Base-by-base conservation (phyloP, 2,888 invertebrate genomes). In the Drosophila mercatorum region DNA sequence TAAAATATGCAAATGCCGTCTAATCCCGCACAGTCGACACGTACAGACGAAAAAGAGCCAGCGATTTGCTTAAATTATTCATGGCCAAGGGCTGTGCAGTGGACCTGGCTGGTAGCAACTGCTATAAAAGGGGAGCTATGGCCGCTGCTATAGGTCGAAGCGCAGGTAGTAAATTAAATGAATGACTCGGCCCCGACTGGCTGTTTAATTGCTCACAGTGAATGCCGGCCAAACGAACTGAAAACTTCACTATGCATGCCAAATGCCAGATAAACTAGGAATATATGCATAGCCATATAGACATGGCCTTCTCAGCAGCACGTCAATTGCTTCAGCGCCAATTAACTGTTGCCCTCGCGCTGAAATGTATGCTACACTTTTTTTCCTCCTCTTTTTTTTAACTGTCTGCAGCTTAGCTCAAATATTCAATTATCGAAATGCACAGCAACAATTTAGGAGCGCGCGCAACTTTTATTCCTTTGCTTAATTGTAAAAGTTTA, bases 21-120 rank as follows among this genome's bases (percentile, higher is more conserved):
- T 91, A 91, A 92, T 91, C 87, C 89, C 77, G 71, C 78, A 77
- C 65, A 72, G 70, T 69, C 87, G 89, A 85, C 89, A 90, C 89
- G 89, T 76, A 80, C 86, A 85, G 72, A 76, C 74, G 59, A 75
- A 73, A 68, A 61, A 61, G 61, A 80, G 59, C 61, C 77, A 80
- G 77, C 89, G 91, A 91, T 92, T 91, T 92, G 72, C 77, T 78
- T 92, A 91, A 91, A 92, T 91, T 91, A 91, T 91, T 91, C 91
- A 92, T 91, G 80, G 88, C 88, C 74, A 51, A 59, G 11, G 40
- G 66, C 77, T 56, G 73, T 74, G 74, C 68, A 72, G 78, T 61
- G 8, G 58, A 12, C 28, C 17, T 58, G 62, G 64, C 12, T 36
- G n/a, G 11, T n/a, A 11, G 43, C 7, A 14, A 3, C 36, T 36